A percentile compares a stretch with the other conserved stretches of the same genome.
Evolutionary conservation across 2,113 vertebrate genomes (phyloP).

Genomic region (Prietella phreatophila): DNA sequence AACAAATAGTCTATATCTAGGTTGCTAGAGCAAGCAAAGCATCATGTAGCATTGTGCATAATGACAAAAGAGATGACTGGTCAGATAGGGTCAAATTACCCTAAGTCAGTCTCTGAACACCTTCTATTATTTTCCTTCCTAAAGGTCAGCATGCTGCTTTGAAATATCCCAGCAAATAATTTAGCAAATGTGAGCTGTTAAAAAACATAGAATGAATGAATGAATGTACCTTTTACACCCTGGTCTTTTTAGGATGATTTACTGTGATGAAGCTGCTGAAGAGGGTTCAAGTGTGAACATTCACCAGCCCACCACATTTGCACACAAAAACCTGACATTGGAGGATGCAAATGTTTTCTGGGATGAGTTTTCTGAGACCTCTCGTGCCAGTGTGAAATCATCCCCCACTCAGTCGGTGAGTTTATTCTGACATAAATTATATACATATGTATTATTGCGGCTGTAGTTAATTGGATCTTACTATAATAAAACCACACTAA

Average conservation of each 20-base stretch:
- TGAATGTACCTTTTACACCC: constrained; percentile 39
- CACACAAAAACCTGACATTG: constrained; percentile 90
- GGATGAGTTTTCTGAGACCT: constrained; percentile 91
- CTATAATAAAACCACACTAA: background rate
- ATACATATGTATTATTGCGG: background rate
- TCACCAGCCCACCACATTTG: constrained; percentile 92
- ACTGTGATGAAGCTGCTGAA: constrained; percentile 90
- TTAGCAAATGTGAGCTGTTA: background rate
- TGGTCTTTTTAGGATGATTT: constrained; percentile 79
- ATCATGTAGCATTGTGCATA: background rate
- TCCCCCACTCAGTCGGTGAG: constrained; percentile 84
- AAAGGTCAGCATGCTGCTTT: background rate
- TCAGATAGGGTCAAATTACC: background rate
- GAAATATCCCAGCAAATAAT: background rate
- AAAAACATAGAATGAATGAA: background rate
- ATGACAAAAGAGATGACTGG: background rate
- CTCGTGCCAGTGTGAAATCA: constrained; percentile 83
- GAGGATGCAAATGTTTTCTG: constrained; percentile 88
- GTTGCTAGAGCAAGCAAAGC: background rate
- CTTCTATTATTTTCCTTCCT: background rate
- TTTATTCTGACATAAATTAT: constrained; percentile 13
- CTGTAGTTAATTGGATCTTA: background rate
- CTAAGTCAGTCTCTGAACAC: background rate
- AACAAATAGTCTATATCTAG: background rate
- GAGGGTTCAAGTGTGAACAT: constrained; percentile 87